Conservation (phyloP, 2,888 invertebrate species). For the Sphaeridia pumilis region DNA sequence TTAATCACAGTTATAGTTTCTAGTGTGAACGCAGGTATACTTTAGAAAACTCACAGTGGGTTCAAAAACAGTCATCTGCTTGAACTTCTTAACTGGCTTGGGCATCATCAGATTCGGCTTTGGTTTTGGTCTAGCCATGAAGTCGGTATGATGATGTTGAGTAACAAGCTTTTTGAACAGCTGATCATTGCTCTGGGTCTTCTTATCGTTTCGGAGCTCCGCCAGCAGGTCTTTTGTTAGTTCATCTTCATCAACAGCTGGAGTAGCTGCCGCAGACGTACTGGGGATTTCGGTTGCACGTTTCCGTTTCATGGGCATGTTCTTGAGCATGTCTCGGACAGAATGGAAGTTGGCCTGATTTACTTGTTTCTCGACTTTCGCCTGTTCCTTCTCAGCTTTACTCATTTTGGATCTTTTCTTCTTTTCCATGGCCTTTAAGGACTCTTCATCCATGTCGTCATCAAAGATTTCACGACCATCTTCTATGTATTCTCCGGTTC, state of each 20-base stretch:
- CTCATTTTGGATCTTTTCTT: conserved; percentile 48
- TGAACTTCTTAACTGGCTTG: conserved; percentile 9
- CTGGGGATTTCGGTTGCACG: conserved; percentile 16
- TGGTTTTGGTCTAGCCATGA: background rate
- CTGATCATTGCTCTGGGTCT: conserved; percentile 4
- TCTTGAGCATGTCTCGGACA: conserved; percentile 29
- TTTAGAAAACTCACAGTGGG: background rate
- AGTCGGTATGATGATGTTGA: background rate
- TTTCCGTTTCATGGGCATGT: conserved; percentile 33
- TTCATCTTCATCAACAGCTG: conserved; percentile 64
- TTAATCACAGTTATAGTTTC: too few relatives aligned
- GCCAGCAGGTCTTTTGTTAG: conserved; percentile 46
- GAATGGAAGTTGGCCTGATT: conserved; percentile 26
- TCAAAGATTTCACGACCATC: conserved; percentile 96
- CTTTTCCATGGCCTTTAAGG: conserved; percentile 49
- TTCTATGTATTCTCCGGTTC: conserved; percentile 44
- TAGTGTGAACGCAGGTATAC: too few relatives aligned
- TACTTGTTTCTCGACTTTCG: conserved; percentile 28
- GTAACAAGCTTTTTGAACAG: conserved; percentile 1
- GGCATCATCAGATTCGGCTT: background rate
- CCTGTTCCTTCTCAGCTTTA: conserved; percentile 41
- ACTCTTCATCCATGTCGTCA: conserved; percentile 70
- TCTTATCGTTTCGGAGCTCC: conserved; percentile 39
- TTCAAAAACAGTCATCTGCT: background rate
- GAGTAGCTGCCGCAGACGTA: background rate